These are phyloP conservation scores for Varroa destructor DNA, from an alignment of 1,140 invertebrate species.

Conservation along the genomic window DNA sequence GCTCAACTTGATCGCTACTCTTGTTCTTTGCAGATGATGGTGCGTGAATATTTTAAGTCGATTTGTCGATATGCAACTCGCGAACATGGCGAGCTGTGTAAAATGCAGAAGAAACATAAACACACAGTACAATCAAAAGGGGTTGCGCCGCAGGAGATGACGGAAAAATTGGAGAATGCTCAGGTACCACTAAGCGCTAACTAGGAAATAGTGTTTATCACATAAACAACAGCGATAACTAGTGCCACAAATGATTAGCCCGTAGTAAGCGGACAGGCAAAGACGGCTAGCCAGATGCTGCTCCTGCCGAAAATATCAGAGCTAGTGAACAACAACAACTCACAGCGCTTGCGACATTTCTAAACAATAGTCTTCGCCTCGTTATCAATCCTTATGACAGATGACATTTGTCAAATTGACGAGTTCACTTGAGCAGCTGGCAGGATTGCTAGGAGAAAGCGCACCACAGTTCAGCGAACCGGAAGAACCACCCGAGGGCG, in stretches of 20 bases:
- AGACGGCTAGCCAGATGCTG: too few relatives aligned
- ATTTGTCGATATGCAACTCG: constrained; percentile 9
- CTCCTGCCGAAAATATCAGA: too few relatives aligned
- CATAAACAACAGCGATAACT: too few relatives aligned
- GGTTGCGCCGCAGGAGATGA: background rate
- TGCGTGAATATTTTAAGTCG: constrained; percentile 19
- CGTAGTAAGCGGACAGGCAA: too few relatives aligned
- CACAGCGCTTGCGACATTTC: too few relatives aligned
- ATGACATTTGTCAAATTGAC: constrained; percentile 3
- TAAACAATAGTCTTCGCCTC: too few relatives aligned
- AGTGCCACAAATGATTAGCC: too few relatives aligned
- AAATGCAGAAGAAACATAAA: background rate
- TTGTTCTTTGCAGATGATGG: constrained; percentile 6
- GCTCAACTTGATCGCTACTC: background rate
- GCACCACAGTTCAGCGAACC: constrained; percentile 17
- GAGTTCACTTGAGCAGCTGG: constrained; percentile 11
- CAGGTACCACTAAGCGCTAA: constrained; percentile 2
- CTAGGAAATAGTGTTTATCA: background rate
- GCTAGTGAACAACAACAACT: too few relatives aligned
- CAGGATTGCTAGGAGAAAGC: constrained; percentile 3
- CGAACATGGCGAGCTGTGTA: constrained; percentile 4
- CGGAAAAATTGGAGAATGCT: constrained; percentile 22
- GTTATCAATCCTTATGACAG: background rate
- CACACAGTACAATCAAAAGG: constrained; percentile 9
- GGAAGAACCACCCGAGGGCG: background rate